Base-by-base conservation (phyloP, 2,113 vertebrate genomes). In the Recurvirostra avosetta region DNA sequence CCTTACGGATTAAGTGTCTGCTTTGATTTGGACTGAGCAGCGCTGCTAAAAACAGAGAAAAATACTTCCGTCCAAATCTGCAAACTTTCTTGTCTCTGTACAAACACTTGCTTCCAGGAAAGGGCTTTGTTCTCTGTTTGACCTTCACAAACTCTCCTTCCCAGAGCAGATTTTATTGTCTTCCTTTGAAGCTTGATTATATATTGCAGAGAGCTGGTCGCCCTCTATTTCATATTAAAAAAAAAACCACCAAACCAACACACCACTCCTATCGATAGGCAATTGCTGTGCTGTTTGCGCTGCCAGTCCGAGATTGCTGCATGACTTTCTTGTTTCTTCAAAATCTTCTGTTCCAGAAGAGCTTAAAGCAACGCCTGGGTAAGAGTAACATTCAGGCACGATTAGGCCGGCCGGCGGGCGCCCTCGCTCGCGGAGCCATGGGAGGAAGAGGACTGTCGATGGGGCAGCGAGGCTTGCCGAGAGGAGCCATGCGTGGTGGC, bases 331-430 rank as follows among this genome's bases (percentile, higher is more conserved):
- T 89, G 72, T 96, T 80, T 92, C 95, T 96, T 93, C 90, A 96
- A 75, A 56, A 83, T 89, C 94, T 94, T 98, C 86, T 97, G 45
- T 97, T 98, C 95, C 96, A 97, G 92, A 98, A 99, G 99, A 99
- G 99, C 97, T 98, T 99, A 96, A 99, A 99, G 95, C 99, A 99
- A 87, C 99, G 99, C 20, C 98, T 99, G 80, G 99, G 99, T 34
- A 99, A 99, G 96, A 99, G 99, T 96, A 99, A 99, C 98, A 99
- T 99, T 96, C 99, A 99, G 97, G 99, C 99, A 13, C 97, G 99
- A 19, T 97, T 99, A 92, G 99, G 99, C 88, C 98, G 99, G 32
- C 99, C 99, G 5, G 95, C 99, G 0, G 99, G 99, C 36, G 8
- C 98, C 43, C 96, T 99, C 47, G 97, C 98, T 92, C 98, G 99